Evolutionary conservation across 2,113 vertebrate genomes (phyloP).

Genomic region (Chloropsis hardwickii): DNA sequence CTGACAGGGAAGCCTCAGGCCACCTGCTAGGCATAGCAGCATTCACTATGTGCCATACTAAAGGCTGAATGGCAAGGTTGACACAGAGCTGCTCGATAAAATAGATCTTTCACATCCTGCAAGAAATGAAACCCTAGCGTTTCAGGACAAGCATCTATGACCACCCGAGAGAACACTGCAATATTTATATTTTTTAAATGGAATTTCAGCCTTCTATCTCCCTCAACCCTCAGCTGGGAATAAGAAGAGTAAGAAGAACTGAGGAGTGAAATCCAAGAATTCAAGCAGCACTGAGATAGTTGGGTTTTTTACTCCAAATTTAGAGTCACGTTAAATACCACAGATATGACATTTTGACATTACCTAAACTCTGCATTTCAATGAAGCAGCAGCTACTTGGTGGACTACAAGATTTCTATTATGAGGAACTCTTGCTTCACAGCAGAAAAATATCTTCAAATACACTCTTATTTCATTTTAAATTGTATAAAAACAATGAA

Average conservation of each 20-base stretch:
- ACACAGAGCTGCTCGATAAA: conserved; percentile 19
- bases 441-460: background rate
- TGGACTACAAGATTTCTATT: background rate
- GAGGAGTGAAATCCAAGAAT: background rate
- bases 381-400: background rate
- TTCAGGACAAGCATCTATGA: conserved; percentile 40
- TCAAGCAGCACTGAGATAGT: background rate
- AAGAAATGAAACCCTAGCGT: conserved; percentile 8
- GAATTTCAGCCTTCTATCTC: background rate
- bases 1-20: conserved; percentile 55
- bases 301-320: background rate
- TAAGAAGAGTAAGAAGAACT: background rate
- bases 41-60: conserved; percentile 30
- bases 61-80: conserved; percentile 38
- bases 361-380: background rate
- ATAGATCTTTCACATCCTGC: conserved; percentile 34
- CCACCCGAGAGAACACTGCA: conserved; percentile 1
- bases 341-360: background rate
- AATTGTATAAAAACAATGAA: background rate
- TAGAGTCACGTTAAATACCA: background rate
- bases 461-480: background rate
- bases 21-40: conserved; percentile 50
- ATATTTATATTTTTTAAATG: conserved; percentile 48
- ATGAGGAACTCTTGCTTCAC: background rate
- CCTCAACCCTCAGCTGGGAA: background rate